Evolutionary conservation across 2,797 vertebrate genomes (phyloP).

Genomic region (Fistularia tabacaria): DNA sequence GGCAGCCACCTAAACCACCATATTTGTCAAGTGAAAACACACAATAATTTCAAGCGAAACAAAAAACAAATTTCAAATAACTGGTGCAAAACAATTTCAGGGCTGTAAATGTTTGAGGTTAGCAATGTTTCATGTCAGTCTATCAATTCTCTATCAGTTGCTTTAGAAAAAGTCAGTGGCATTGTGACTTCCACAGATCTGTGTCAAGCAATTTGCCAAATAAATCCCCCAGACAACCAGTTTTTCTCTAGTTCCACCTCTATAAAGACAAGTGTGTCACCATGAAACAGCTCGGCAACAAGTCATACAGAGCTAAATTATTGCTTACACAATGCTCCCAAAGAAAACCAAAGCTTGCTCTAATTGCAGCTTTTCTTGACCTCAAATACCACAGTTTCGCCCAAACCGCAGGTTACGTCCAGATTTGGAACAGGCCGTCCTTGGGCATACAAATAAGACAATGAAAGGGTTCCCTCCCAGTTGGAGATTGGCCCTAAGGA

Average conservation of each 20-base stretch:
- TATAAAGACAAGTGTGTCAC: slow-evolving; percentile 19
- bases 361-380: slow-evolving; percentile 45
- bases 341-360: slow-evolving; percentile 31
- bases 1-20: slow-evolving; percentile 8
- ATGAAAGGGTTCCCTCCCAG: slow-evolving; percentile 40
- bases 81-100: not conserved
- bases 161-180: too few relatives aligned
- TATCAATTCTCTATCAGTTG: not conserved
- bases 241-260: slow-evolving; percentile 20
- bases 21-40: not conserved
- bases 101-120: not conserved
- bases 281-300: slow-evolving; percentile 17
- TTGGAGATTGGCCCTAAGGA: slow-evolving; percentile 26
- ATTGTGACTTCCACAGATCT: slow-evolving; percentile 4
- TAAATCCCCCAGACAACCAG: slow-evolving; percentile 8
- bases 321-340: slow-evolving; percentile 27
- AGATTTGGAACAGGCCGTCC: slow-evolving; percentile 48
- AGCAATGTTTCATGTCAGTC: not conserved
- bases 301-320: slow-evolving; percentile 30
- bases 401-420: slow-evolving; percentile 43
- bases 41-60: not conserved
- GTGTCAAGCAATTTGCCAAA: slow-evolving; percentile 10
- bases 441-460: slow-evolving; percentile 42
- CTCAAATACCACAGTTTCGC: slow-evolving; percentile 36
- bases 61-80: not conserved